phyloP scores from a whole-genome alignment of 2,888 invertebrate species.

The Philopedon plagiatum region DNA sequence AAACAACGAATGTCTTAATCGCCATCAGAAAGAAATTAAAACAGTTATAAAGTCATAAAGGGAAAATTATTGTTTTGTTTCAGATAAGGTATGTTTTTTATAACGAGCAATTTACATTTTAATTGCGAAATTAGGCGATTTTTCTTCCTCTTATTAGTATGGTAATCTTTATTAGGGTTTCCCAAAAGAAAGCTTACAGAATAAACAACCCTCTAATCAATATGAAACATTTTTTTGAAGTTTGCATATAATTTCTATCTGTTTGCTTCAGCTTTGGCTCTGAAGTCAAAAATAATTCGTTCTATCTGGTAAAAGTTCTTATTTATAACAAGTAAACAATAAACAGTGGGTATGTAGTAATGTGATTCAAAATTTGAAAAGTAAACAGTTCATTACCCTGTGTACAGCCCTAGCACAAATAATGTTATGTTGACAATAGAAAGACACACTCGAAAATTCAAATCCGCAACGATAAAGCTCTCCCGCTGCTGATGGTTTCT shows the following conservation, averaged over 20 bases:
- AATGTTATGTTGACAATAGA: constrained; percentile 48
- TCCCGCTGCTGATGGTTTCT: constrained; percentile 47
- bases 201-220: constrained; percentile 27
- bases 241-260: too few species aligned
- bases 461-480: constrained; percentile 51
- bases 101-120: constrained; percentile 60
- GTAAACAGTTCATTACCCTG: constrained; percentile 43
- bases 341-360: too few species aligned
- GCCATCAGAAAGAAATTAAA: constrained; percentile 61
- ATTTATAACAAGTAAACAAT: too few species aligned
- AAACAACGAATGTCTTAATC: constrained; percentile 60
- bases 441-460: constrained; percentile 49
- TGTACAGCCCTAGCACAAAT: constrained; percentile 29
- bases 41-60: constrained; percentile 62
- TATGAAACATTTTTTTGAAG: constrained; percentile 14
- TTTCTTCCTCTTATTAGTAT: constrained; percentile 57
- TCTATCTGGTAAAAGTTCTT: too few species aligned
- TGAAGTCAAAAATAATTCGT: too few species aligned
- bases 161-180: constrained; percentile 51
- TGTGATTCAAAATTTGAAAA: constrained; percentile 36
- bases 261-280: too few species aligned
- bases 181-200: constrained; percentile 26
- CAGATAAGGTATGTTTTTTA: constrained; percentile 60
- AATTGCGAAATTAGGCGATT: constrained; percentile 61
- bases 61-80: constrained; percentile 60